A percentile compares a stretch with the other conserved stretches of the same genome.
Evolutionary conservation across 2,797 vertebrate genomes (phyloP).

Genomic region (Hydrolagus colliei): DNA sequence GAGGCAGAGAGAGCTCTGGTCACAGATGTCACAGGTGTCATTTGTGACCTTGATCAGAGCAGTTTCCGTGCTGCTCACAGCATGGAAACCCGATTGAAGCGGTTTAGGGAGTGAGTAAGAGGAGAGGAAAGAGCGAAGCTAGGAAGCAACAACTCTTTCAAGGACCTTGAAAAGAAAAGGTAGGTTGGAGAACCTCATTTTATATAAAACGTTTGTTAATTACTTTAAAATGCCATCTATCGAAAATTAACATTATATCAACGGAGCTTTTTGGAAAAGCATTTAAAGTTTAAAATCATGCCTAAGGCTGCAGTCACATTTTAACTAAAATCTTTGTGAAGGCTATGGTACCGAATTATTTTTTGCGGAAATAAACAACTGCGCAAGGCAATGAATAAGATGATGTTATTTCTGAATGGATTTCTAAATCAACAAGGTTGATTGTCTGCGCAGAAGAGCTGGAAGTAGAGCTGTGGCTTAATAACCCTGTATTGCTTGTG

Average conservation of each 20-base stretch:
- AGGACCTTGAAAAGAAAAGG: too few species aligned
- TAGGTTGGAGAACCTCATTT: neutral
- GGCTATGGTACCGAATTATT: neutral
- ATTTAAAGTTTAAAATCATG: neutral
- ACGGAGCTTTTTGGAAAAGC: neutral
- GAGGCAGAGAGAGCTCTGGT: too few species aligned
- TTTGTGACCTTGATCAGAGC: too few species aligned
- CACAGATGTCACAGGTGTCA: too few species aligned
- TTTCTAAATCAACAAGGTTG: neutral
- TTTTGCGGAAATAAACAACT: neutral
- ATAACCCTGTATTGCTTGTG: too few species aligned
- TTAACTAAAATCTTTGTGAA: neutral
- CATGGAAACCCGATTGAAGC: too few species aligned
- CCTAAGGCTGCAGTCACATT: neutral
- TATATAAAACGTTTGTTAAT: neutral
- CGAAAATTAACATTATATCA: conserved; percentile 6
- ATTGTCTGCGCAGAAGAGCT: neutral
- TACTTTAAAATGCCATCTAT: neutral
- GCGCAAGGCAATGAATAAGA: neutral
- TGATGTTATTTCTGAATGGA: neutral
- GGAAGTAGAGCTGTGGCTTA: too few species aligned
- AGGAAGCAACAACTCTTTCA: too few species aligned
- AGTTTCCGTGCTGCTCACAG: too few species aligned
- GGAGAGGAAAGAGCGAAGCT: too few species aligned
- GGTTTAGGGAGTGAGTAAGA: too few species aligned